Evolutionary conservation across 2,797 vertebrate species (phyloP).

Genomic region (Anableps anableps): DNA sequence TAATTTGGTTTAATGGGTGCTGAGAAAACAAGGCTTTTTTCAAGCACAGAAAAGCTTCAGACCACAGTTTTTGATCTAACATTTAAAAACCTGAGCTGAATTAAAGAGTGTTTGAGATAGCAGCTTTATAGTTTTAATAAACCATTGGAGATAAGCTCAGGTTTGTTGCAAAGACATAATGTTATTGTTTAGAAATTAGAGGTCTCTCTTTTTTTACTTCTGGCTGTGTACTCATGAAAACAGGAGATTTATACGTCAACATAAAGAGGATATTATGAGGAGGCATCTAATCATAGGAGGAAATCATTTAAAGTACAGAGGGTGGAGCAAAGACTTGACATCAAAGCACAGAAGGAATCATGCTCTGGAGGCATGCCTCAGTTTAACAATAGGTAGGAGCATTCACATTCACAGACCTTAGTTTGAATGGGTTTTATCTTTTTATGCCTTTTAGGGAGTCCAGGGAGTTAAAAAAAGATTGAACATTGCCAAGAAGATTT

Average conservation of each 20-base stretch:
- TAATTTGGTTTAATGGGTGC: neutral
- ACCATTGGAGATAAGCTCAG: neutral
- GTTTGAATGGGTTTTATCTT: slow-evolving; percentile 19
- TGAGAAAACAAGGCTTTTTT: slow-evolving; percentile 9
- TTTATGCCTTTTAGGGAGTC: slow-evolving; percentile 31
- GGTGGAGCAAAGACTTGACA: slow-evolving; percentile 38
- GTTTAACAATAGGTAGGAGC: slow-evolving; percentile 11
- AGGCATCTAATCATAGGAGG: slow-evolving; percentile 58
- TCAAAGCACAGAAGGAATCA: slow-evolving; percentile 32
- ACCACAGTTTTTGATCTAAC: neutral
- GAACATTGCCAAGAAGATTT: slow-evolving; percentile 52
- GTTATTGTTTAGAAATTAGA: slow-evolving; percentile 48
- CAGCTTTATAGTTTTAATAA: slow-evolving; percentile 17
- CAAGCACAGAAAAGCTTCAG: neutral
- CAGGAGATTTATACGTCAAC: slow-evolving; percentile 67
- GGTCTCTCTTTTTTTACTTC: slow-evolving; percentile 15
- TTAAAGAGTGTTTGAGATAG: neutral
- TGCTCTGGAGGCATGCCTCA: neutral
- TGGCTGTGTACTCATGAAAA: slow-evolving; percentile 36
- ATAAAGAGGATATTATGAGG: slow-evolving; percentile 68
- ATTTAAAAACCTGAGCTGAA: slow-evolving; percentile 1
- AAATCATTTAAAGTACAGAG: slow-evolving; percentile 49
- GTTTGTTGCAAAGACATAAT: slow-evolving; percentile 21
- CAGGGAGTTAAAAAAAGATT: slow-evolving; percentile 17
- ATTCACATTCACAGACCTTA: slow-evolving; percentile 12